Percentiles rank a stretch among this genome's conserved stretches.
These are phyloP conservation scores for Dynastes tityus DNA, from an alignment of 2,888 invertebrate genomes.

Conservation along the genomic window DNA sequence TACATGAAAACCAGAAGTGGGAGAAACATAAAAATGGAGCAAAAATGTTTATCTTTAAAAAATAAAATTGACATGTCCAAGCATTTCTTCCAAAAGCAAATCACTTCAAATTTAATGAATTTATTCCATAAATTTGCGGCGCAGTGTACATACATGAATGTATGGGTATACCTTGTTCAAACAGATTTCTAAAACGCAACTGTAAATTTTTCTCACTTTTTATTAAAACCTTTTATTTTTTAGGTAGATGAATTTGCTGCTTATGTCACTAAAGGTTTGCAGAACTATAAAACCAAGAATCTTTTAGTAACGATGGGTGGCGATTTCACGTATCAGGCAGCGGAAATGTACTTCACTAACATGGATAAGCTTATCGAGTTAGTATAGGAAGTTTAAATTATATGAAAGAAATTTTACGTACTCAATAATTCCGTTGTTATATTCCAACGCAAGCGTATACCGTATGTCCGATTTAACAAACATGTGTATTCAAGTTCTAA, in stretches of 20 bases:
- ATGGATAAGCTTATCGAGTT: constrained; percentile 91
- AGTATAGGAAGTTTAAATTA: constrained; percentile 64
- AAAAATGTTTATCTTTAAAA: too few species aligned
- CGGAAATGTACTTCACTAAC: constrained; percentile 85
- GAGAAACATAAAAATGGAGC: too few species aligned
- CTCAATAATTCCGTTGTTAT: background rate
- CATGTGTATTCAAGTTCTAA: too few species aligned
- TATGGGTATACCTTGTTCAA: too few species aligned
- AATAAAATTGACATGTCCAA: too few species aligned
- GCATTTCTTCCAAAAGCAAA: too few species aligned
- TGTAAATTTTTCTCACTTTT: too few species aligned
- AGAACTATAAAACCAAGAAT: constrained; percentile 78
- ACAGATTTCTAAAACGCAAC: too few species aligned
- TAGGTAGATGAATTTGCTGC: constrained; percentile 47
- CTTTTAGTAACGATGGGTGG: constrained; percentile 93
- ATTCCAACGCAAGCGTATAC: background rate
- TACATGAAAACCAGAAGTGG: too few species aligned
- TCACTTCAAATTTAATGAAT: too few species aligned
- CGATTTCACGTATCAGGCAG: constrained; percentile 90
- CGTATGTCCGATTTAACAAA: background rate
- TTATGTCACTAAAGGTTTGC: constrained; percentile 69
- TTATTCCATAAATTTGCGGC: too few species aligned
- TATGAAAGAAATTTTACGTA: background rate
- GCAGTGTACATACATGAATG: too few species aligned
- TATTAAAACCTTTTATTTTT: constrained; percentile 3